Evolutionary conservation across 23 tunicate species (phyloP).

Genomic region (Halocynthia aurantium): DNA sequence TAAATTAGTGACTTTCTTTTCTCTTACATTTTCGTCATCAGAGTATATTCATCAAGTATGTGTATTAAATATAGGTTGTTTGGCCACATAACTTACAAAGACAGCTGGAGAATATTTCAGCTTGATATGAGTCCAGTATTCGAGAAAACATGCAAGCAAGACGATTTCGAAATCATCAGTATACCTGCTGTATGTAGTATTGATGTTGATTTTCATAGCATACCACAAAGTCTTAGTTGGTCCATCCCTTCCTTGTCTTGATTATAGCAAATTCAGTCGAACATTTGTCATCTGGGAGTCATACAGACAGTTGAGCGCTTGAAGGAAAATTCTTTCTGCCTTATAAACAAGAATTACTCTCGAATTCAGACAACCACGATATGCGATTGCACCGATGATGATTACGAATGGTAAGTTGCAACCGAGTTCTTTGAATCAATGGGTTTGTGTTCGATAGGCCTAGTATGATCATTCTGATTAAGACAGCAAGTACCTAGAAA

Average conservation of each 20-base stretch:
- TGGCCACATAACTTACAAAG: constrained; percentile 50
- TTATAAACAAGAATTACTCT: constrained; percentile 41
- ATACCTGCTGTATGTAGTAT: constrained; percentile 16
- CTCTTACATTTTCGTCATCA: constrained; percentile 12
- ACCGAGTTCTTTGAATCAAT: no score
- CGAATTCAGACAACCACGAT: background rate
- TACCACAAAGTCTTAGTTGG: background rate
- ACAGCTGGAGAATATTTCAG: constrained; percentile 69
- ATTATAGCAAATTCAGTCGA: background rate
- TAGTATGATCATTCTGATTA: no score
- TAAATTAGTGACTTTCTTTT: no score
- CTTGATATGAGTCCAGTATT: constrained; percentile 59
- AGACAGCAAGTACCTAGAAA: no score
- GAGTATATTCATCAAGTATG: constrained; percentile 1
- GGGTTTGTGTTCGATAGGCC: no score
- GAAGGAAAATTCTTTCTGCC: constrained; percentile 19
- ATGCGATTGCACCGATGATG: constrained; percentile 55
- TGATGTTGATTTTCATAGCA: background rate
- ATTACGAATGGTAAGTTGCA: constrained; percentile 73
- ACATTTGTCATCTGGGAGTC: constrained; percentile 71
- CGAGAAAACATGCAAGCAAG: constrained; percentile 35
- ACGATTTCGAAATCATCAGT: constrained; percentile 46
- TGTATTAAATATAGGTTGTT: constrained; percentile 18
- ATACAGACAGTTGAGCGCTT: constrained; percentile 31
- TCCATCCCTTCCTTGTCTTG: background rate